phyloP scores from a whole-genome alignment of 1,140 invertebrate species.

The Plodia interpunctella region DNA sequence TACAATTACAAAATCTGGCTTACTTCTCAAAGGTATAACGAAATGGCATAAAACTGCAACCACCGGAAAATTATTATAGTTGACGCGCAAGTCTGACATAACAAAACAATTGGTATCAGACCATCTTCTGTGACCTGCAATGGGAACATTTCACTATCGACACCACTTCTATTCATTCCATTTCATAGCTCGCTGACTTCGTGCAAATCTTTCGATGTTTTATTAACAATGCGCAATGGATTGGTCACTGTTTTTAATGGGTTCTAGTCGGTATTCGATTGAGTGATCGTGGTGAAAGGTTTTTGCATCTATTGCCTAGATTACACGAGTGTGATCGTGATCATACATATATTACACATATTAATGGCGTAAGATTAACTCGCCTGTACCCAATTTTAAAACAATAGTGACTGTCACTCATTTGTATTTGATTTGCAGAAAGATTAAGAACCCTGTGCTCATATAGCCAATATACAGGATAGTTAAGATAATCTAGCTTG shows the following conservation, averaged over 20 bases:
- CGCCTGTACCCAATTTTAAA: no score
- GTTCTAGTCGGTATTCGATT: neutral
- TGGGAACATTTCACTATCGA: conserved; percentile 10
- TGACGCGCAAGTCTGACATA: conserved; percentile 6
- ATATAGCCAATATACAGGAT: no score
- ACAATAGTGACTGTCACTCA: no score
- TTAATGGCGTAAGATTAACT: no score
- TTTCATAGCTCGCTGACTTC: conserved; percentile 7
- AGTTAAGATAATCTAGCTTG: no score
- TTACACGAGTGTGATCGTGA: neutral
- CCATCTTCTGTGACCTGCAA: conserved; percentile 8
- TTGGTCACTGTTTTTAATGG: neutral
- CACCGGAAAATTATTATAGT: conserved; percentile 9
- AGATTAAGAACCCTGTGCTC: neutral
- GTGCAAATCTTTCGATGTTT: neutral
- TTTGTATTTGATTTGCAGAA: no score
- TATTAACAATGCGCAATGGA: conserved; percentile 9
- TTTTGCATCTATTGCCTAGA: conserved; percentile 1
- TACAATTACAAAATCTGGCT: conserved; percentile 10
- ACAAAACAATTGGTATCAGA: conserved; percentile 10
- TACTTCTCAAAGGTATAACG: conserved; percentile 13
- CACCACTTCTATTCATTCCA: conserved; percentile 6
- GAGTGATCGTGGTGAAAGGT: conserved; percentile 9
- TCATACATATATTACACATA: no score
- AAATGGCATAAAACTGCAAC: conserved; percentile 13